Base-by-base conservation (phyloP, 2,113 vertebrate genomes). In the Lepisosteus osseus region DNA sequence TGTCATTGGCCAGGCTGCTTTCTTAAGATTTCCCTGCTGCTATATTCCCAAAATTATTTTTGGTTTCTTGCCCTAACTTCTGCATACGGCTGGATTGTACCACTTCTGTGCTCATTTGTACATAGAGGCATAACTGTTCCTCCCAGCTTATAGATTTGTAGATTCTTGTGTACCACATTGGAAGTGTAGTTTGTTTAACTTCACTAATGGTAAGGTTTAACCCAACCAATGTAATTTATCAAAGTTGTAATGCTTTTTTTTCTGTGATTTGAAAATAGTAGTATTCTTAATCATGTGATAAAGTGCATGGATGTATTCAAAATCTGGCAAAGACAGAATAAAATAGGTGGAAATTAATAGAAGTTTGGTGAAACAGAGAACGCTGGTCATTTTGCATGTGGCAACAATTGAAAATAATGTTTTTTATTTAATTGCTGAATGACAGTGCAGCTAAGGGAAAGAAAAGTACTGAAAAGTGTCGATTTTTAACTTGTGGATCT, bases 31-130 rank as follows among this genome's bases (percentile, higher is more conserved):
- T 68, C 61, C 85, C 84, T 74, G 73, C 66, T 75, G 82, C 75
- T 65, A 73, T 76, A 75, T 77, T 81, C 79, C 77, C 71, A 79
- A 75, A 84, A 78, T 79, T 65, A 68, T 82, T 84, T 79, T 82
- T 79, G 77, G 76, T 81, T 73, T 74, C 41, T 72, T 74, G 70
- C 75, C 74, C 79, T 84, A 73, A 80, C 66, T 72, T 83, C 72
- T 66, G 68, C 59, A 66, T 70, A 76, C 65, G 80, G 84, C 9
- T 70, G 55, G 43, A 62, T 45, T 75, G 73, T 79, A 63, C 75
- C 73, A 67, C 72, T 69, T 76, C 70, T 76, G 67, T 62, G 29
- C 65, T 65, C 59, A 66, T 65, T 77, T 61, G 57, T 4, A 66
- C 83, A 68, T 47, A 42, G 69, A 75, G 72, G 72, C 67, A 72